phyloP scores from a whole-genome alignment of 2,888 invertebrate genomes.

The Eupithecia pulchellata region DNA sequence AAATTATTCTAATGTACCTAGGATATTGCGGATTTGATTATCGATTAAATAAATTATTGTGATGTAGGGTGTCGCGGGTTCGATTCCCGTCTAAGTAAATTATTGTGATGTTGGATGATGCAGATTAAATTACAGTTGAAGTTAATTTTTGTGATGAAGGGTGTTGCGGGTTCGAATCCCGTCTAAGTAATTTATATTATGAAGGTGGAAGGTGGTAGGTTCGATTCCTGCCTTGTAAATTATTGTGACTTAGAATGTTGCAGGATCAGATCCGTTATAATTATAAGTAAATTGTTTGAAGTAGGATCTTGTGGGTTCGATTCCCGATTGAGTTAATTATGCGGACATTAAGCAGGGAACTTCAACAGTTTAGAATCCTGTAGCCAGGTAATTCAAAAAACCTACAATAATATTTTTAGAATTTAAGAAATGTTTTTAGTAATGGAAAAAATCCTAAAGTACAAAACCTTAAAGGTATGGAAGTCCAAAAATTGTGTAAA shows the following conservation, averaged over 20 bases:
- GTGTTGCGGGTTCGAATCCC: constrained; percentile 17
- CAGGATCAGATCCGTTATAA: no score
- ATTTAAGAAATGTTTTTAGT: not conserved
- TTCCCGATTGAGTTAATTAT: no score
- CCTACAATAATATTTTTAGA: not conserved
- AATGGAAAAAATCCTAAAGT: not conserved
- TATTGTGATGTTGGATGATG: not conserved
- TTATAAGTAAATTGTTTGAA: not conserved
- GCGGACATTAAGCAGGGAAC: not conserved
- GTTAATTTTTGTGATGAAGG: not conserved
- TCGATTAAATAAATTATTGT: constrained; percentile 1
- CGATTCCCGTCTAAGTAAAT: not conserved
- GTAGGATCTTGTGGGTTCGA: not conserved
- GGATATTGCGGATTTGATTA: constrained; percentile 27
- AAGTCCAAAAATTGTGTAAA: not conserved
- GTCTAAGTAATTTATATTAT: constrained; percentile 12
- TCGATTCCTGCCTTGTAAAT: constrained; percentile 22
- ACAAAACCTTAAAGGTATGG: not conserved
- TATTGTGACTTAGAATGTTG: not conserved
- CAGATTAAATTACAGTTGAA: constrained; percentile 6
- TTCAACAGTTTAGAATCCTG: not conserved
- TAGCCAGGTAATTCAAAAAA: not conserved
- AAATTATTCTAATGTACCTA: constrained; percentile 12
- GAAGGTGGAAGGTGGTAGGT: constrained; percentile 16
- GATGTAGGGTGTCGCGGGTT: not conserved